Conservation (phyloP, 1,140 invertebrate genomes). For the Steinernema khuongi region DNA sequence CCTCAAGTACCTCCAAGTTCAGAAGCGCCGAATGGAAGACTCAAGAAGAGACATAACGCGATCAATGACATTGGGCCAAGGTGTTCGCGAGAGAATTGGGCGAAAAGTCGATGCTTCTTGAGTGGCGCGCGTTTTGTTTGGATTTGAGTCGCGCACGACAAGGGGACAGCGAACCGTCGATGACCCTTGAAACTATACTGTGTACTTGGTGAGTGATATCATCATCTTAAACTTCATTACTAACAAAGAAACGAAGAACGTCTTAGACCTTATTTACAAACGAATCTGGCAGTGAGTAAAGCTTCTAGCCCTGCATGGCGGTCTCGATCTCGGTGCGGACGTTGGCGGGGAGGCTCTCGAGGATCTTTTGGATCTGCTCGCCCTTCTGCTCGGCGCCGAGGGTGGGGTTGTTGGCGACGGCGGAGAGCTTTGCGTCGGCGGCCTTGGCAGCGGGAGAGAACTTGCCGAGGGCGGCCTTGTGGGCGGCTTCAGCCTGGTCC, state of each 20-base stretch:
- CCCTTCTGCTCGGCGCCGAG: conserved; percentile 43
- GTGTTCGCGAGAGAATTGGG: not conserved
- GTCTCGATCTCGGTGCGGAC: conserved; percentile 48
- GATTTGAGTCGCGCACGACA: not conserved
- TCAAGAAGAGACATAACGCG: not conserved
- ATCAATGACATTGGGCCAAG: not conserved
- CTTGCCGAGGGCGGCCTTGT: conserved; percentile 39
- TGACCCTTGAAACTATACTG: too few species aligned
- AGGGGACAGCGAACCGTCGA: not conserved
- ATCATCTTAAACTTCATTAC: too few species aligned
- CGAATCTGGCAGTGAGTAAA: too few species aligned
- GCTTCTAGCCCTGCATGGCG: conserved; percentile 45
- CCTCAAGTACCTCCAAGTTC: not conserved
- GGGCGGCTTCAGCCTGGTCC: conserved; percentile 41
- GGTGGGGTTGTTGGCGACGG: conserved; percentile 43
- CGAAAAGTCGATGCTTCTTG: not conserved
- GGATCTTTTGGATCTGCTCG: conserved; percentile 43
- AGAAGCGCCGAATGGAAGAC: not conserved
- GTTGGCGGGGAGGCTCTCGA: conserved; percentile 37
- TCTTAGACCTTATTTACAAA: too few species aligned
- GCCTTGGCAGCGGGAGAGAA: conserved; percentile 48
- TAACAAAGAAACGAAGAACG: too few species aligned
- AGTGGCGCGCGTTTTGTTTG: not conserved
- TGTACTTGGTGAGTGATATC: too few species aligned
- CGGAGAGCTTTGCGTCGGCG: conserved; percentile 45